These are phyloP conservation scores for Ochotona curzoniae DNA, from an alignment of 2,113 vertebrate species.

Conservation along the genomic window DNA sequence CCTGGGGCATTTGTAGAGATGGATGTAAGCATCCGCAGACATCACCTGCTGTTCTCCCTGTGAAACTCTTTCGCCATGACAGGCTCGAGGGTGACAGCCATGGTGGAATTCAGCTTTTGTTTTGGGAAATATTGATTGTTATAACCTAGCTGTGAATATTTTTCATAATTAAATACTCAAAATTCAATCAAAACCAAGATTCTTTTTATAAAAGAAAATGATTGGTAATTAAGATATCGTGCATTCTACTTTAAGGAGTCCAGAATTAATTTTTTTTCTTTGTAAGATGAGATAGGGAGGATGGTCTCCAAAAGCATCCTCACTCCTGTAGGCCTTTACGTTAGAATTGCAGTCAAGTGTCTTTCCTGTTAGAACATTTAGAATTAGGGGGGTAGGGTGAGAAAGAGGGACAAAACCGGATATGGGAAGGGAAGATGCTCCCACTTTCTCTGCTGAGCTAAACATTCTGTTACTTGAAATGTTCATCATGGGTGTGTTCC, in stretches of 20 bases:
- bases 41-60: neutral
- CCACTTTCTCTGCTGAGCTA: neutral
- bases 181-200: neutral
- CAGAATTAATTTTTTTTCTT: neutral
- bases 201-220: neutral
- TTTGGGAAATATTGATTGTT: neutral
- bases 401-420: neutral
- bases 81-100: neutral
- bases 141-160: neutral
- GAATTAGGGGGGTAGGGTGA: neutral
- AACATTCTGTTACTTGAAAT: neutral
- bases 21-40: neutral
- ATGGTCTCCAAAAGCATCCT: neutral
- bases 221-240: neutral
- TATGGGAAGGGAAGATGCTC: neutral
- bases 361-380: neutral
- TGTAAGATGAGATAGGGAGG: neutral
- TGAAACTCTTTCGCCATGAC: neutral
- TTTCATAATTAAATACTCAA: constrained; percentile 6
- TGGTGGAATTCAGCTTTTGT: constrained; percentile 17
- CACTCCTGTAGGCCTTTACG: neutral
- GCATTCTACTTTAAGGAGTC: neutral
- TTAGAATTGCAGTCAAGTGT: neutral
- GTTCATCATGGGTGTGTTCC: neutral
- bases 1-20: neutral